Conservation (phyloP, 1,140 invertebrate species). For the Pararge aegeria region DNA sequence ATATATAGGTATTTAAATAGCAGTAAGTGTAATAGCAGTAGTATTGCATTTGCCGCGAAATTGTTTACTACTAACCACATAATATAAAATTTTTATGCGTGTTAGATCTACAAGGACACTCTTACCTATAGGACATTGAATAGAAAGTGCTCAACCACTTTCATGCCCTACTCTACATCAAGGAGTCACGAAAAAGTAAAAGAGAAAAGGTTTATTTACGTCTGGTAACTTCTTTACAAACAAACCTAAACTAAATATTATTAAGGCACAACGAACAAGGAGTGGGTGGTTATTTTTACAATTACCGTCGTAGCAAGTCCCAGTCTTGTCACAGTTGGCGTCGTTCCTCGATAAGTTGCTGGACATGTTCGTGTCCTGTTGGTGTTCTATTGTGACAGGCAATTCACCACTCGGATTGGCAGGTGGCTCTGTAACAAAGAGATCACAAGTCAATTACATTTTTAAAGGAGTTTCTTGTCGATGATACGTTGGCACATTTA, state of each 20-base stretch:
- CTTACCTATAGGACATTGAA: background rate
- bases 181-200: background rate
- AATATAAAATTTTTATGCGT: too few species aligned
- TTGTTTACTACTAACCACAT: too few species aligned
- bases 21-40: too few species aligned
- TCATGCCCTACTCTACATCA: background rate
- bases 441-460: slow-evolving; percentile 18
- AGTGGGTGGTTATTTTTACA: slow-evolving; percentile 23
- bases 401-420: slow-evolving; percentile 77
- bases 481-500: background rate
- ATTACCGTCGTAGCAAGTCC: slow-evolving; percentile 95
- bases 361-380: slow-evolving; percentile 83
- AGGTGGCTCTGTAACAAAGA: slow-evolving; percentile 58
- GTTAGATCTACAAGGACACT: background rate
- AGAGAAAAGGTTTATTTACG: slow-evolving; percentile 1
- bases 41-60: too few species aligned
- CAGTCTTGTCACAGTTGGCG: slow-evolving; percentile 95
- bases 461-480: background rate
- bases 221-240: background rate
- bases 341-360: slow-evolving; percentile 88
- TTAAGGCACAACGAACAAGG: background rate
- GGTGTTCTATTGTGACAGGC: slow-evolving; percentile 86
- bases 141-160: background rate
- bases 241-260: too few species aligned
- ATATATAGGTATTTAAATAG: too few species aligned